A percentile compares a stretch with the other conserved stretches of the same genome.
phyloP scores from a whole-genome alignment of 2,113 vertebrate species.

The Holacanthus passer region DNA sequence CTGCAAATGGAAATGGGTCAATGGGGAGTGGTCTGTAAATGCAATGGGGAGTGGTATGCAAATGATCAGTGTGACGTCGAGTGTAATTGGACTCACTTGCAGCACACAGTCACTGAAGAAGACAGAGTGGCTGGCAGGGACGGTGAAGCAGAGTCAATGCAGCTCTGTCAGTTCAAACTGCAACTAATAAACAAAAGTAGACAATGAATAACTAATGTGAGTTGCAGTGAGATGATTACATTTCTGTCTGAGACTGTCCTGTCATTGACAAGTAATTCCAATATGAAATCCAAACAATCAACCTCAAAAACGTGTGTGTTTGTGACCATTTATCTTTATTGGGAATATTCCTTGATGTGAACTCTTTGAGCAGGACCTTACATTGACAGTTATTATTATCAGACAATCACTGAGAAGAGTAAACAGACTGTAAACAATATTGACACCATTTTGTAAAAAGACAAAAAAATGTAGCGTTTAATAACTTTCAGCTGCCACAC shows the following conservation, averaged over 20 bases:
- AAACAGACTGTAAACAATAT: neutral
- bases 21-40: no score
- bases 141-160: no score
- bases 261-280: neutral
- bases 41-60: no score
- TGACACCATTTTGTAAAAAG: neutral
- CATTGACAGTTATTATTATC: neutral
- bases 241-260: neutral
- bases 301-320: no score
- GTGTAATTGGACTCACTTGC: no score
- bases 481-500: slow-evolving; percentile 36
- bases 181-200: neutral
- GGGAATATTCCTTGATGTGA: neutral
- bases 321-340: neutral
- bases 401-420: neutral
- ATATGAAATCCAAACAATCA: neutral
- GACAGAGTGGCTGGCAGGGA: no score
- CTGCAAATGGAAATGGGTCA: no score
- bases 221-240: neutral
- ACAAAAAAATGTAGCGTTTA: slow-evolving; percentile 8
- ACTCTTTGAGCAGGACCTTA: neutral
- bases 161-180: neutral
- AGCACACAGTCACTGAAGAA: no score
- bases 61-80: no score
- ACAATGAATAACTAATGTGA: neutral